A percentile compares a stretch with the other conserved stretches of the same genome.
These are phyloP conservation scores for Chlamydotis undulata DNA, from an alignment of 2,113 vertebrate species.

Conservation along the genomic window DNA sequence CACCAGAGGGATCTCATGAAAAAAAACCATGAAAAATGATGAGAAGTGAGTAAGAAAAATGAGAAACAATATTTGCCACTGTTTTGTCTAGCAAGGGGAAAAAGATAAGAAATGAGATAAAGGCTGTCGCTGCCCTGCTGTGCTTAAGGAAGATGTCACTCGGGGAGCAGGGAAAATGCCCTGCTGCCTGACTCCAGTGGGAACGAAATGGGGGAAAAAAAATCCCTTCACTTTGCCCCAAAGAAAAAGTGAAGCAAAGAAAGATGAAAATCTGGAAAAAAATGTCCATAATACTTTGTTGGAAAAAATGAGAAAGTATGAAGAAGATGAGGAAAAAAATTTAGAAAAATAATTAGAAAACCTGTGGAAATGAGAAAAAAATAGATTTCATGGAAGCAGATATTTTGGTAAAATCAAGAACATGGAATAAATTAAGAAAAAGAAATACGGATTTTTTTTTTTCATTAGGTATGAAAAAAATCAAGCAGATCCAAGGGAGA, in stretches of 20 bases:
- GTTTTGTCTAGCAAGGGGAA: not conserved
- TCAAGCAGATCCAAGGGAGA: not conserved
- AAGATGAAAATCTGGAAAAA: not conserved
- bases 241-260: not conserved
- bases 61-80: not conserved
- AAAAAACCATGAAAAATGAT: not conserved
- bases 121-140: not conserved
- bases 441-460: not conserved
- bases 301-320: not conserved
- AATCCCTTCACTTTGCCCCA: not conserved
- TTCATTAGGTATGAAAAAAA: not conserved
- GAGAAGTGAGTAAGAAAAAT: not conserved
- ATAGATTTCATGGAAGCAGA: rapidly evolving
- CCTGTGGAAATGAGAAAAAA: not conserved
- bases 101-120: not conserved
- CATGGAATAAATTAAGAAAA: not conserved
- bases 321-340: not conserved
- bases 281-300: not conserved
- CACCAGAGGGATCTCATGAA: not conserved
- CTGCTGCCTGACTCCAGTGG: not conserved
- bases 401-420: not conserved
- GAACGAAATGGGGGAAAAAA: not conserved
- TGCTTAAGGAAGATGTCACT: not conserved
- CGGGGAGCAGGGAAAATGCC: not conserved
- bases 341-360: not conserved